Conservation (phyloP, 2,888 invertebrate genomes). For the Morpho deidamia region DNA sequence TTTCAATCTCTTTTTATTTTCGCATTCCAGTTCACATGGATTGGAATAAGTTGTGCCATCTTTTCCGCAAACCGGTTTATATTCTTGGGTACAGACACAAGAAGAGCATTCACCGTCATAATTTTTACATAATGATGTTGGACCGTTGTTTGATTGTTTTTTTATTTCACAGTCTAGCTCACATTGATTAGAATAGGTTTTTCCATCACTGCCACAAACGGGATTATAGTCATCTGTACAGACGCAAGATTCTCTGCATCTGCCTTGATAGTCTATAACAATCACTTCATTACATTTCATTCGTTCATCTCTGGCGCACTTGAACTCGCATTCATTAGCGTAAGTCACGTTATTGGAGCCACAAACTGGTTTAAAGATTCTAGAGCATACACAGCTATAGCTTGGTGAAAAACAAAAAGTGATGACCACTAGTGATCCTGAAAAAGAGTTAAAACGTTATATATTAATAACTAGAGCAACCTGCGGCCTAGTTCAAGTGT, state of each 20-base stretch:
- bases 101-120: too few species aligned
- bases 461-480: background rate
- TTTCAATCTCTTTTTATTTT: conserved; percentile 12
- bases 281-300: background rate
- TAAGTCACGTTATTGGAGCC: conserved; percentile 24
- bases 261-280: conserved; percentile 13
- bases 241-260: conserved; percentile 21
- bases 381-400: conserved; percentile 14
- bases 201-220: conserved; percentile 23
- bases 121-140: too few species aligned
- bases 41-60: background rate
- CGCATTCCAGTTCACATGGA: conserved; percentile 8
- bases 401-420: background rate
- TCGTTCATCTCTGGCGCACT: conserved; percentile 17
- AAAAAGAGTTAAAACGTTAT: background rate
- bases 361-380: conserved; percentile 18
- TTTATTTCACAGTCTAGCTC: conserved; percentile 13
- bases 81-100: background rate
- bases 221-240: conserved; percentile 19
- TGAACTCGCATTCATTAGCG: conserved; percentile 19
- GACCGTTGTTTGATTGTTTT: too few species aligned
- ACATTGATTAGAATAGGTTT: conserved; percentile 32
- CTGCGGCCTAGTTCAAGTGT: background rate
- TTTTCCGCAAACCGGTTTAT: background rate
- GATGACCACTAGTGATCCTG: conserved; percentile 2